Percentiles rank a stretch among this genome's conserved stretches.
Conservation (phyloP, 2,888 invertebrate genomes). For the Perizoma flavofasciatum region DNA sequence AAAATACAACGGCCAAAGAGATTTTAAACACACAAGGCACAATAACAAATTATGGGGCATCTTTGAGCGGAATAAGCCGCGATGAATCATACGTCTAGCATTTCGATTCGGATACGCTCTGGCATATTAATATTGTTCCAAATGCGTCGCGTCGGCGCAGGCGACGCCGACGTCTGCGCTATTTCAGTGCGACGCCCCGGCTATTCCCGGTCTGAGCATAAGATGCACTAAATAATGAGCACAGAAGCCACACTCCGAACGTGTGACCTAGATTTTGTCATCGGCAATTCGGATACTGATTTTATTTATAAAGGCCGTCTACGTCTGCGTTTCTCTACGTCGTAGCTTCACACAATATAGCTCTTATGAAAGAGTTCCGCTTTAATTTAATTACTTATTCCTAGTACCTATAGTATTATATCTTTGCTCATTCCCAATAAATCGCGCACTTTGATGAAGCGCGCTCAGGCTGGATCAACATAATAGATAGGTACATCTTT, state of each 20-base stretch:
- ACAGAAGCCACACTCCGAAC: constrained; percentile 29
- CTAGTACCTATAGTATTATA: too few species aligned
- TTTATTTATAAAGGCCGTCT: too few species aligned
- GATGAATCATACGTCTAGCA: constrained; percentile 52
- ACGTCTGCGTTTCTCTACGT: too few species aligned
- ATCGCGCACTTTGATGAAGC: too few species aligned
- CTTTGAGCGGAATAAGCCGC: constrained; percentile 19
- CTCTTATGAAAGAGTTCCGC: too few species aligned
- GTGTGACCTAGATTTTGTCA: constrained; percentile 28
- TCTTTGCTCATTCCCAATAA: too few species aligned
- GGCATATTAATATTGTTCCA: constrained; percentile 64
- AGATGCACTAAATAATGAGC: constrained; percentile 20
- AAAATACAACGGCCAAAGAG: too few species aligned
- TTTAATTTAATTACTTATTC: too few species aligned
- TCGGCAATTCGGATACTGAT: constrained; percentile 2
- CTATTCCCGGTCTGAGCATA: constrained; percentile 58
- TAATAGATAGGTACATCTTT: too few species aligned
- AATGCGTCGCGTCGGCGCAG: constrained; percentile 54
- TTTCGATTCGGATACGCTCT: constrained; percentile 49
- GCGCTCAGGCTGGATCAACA: too few species aligned
- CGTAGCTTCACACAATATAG: too few species aligned
- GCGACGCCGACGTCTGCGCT: constrained; percentile 69
- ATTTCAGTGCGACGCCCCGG: constrained; percentile 53
- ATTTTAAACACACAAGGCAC: too few species aligned
- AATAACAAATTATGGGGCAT: neutral